A percentile compares a stretch with the other conserved stretches of the same genome.
phyloP scores from a whole-genome alignment of 2,797 vertebrate genomes.

The Hemibagrus guttatus region DNA sequence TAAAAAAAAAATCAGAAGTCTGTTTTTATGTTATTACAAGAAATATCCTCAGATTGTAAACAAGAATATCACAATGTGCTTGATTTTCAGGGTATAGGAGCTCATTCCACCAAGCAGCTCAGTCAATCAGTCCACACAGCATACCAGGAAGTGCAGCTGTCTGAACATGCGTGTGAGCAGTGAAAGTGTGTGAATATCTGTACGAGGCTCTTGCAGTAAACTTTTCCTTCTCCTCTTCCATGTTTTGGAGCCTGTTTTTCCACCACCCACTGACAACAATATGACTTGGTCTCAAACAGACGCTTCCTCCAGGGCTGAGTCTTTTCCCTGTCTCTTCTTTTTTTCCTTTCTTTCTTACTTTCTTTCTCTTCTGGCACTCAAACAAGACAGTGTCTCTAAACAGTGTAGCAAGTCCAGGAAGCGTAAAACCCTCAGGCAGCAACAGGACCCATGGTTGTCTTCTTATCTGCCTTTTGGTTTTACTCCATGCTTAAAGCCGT shows the following conservation, averaged over 20 bases:
- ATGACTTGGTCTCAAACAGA: slow-evolving; percentile 33
- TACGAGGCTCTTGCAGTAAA: slow-evolving; percentile 38
- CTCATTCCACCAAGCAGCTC: slow-evolving; percentile 20
- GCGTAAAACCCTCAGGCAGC: slow-evolving; percentile 55
- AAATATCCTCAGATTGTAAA: slow-evolving; percentile 2
- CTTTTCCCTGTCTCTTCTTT: slow-evolving; percentile 39
- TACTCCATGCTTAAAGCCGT: slow-evolving; percentile 33
- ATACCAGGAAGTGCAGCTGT: slow-evolving; percentile 48
- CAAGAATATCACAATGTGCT: not conserved
- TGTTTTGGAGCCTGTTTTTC: slow-evolving; percentile 27
- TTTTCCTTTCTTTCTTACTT: slow-evolving; percentile 39
- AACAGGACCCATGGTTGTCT: slow-evolving; percentile 48
- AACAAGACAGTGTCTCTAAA: slow-evolving; percentile 34
- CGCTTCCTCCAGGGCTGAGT: not conserved
- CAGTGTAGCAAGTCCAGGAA: slow-evolving; percentile 61
- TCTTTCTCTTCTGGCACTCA: slow-evolving; percentile 7
- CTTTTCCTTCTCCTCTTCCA: slow-evolving; percentile 43
- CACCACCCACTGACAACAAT: slow-evolving; percentile 30
- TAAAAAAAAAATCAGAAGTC: slow-evolving; percentile 57
- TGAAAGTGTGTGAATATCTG: slow-evolving; percentile 10
- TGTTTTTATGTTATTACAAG: slow-evolving; percentile 33
- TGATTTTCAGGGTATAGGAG: slow-evolving; percentile 18
- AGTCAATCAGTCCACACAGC: slow-evolving; percentile 7
- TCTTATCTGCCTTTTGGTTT: slow-evolving; percentile 29
- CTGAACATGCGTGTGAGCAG: slow-evolving; percentile 24